Evolutionary conservation across 2,113 vertebrate genomes (phyloP), one percentile per base, ranked within the genome.

Genomic region (Sapajus apella): DNA sequence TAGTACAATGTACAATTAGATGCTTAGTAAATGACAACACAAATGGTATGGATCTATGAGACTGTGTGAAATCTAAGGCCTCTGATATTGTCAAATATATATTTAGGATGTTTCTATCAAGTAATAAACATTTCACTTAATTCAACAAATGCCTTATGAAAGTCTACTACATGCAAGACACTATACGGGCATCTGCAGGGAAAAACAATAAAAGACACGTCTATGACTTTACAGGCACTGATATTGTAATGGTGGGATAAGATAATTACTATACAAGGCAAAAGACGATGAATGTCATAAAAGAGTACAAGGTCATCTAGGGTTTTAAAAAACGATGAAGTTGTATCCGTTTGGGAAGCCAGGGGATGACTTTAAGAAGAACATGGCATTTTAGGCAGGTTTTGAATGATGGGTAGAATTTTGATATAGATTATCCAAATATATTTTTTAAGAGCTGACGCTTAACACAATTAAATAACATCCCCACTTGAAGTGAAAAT

Each of bases 91-190:
- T 23, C 45, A 14, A 77, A 73, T 70, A 84, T 0, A 47, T 25
- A 87, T 77, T 89, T 61, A 30, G 25, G 8, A 16, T 20, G 20
- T 76, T 92, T 92, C 93, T 70, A 40, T 40, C 20, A 70, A 90
- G 85, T 27, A 82, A 58, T 3, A 70, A 94, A 92, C 16, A 89
- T 79, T 92, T 32, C 30, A 64, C 68, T 96, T 82, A 88, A 86
- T 56, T 86, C 47, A 89, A 87, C 43, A 84, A 87, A 87, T 32
- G 55, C 25, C 75, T 92, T 96, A 43, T 64, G 52, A 79, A 90
- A 75, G 50, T 27, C 25, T 91, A 30, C 87, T 43, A 82, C 12
- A 79, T 61, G 17, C 21, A 93, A 87, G 37, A 9, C 20, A 84
- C 45, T 47, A 83, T 64, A 66, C 52, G 70, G 83, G n/a, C 13